phyloP scores from a whole-genome alignment of 1,140 invertebrate genomes.

The Scaptomyza graminum region DNA sequence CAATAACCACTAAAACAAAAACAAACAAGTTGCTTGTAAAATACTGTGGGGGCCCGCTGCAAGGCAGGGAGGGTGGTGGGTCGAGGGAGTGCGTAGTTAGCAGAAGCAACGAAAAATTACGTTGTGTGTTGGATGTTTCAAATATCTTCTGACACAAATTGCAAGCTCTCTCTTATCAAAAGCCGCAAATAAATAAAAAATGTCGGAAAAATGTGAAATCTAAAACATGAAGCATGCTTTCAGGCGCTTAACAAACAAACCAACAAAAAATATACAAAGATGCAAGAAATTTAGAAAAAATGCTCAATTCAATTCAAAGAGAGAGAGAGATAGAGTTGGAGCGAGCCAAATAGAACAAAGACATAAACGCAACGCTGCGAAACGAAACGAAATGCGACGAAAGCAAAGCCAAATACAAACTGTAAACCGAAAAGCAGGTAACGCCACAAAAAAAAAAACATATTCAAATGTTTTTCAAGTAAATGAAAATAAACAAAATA shows the following conservation, averaged over 20 bases:
- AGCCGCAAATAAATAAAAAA: slow-evolving; percentile 48
- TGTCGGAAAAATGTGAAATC: slow-evolving; percentile 29
- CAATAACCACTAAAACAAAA: slow-evolving; percentile 20
- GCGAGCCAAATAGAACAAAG: slow-evolving; percentile 1
- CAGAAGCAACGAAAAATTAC: too few relatives aligned
- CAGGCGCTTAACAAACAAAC: slow-evolving; percentile 4
- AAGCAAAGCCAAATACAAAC: slow-evolving; percentile 40
- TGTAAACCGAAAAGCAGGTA: slow-evolving; percentile 10
- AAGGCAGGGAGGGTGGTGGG: too few relatives aligned
- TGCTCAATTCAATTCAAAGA: background rate
- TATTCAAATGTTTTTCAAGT: slow-evolving; percentile 40
- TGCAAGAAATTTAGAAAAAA: background rate
- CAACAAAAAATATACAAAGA: background rate
- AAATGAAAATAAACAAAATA: slow-evolving; percentile 57
- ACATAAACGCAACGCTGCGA: background rate
- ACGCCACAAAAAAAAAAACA: background rate
- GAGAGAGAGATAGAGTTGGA: background rate
- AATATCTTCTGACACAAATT: slow-evolving; percentile 22
- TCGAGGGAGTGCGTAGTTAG: too few relatives aligned
- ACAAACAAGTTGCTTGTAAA: too few relatives aligned
- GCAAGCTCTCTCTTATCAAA: slow-evolving; percentile 2
- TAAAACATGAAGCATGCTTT: slow-evolving; percentile 23
- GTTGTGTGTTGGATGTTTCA: background rate
- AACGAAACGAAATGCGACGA: slow-evolving; percentile 25
- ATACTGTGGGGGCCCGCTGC: too few relatives aligned